Base-by-base conservation (phyloP, 2,888 invertebrate genomes). In the Alcis repandata region DNA sequence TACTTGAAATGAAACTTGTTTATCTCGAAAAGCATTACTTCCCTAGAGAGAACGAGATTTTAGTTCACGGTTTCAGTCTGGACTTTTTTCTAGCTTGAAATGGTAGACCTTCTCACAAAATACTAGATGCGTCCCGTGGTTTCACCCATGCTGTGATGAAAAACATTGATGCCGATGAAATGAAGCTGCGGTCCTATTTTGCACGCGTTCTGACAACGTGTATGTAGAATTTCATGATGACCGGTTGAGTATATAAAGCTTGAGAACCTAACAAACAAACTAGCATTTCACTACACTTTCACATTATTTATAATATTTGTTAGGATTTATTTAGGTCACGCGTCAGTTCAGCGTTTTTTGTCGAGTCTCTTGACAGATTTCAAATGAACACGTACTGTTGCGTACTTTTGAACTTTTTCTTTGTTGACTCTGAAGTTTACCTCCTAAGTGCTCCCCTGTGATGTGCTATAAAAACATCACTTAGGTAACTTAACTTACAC, bases 381-480 rank as follows among this genome's bases (percentile, higher is more conserved):
- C 54, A 56, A 64, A 64, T 51, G 54, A 54, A 15, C 49, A 56
- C 63, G 54, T 58, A 58, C 41, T 53, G 45, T 53, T 57, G 33
- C 54, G 54, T 62, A 57, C 56, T 65, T 49, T 48, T 66, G 49
- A 66, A 68, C 59, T 63, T 63, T 51, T 54, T 63, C 65, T 53
- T 63, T 63, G 67, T 67, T 51, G 54, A 53, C 52, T 49, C 17
- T 15, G 27, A 65, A 66, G 59, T 68, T 70, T 59, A 20, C 52
- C 43, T 45, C 52, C 20, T 63, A 64, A 64, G 64, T 62, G 59
- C 61, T 41, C 68, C 64, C 61, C 19, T 43, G 59, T 32, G 51
- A 60, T 57, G 64, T 59, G 46, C 40, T 63, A 36, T 63, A 52
- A 61, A 63, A 64, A 64, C 63, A 40, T 53, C 40, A 53, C 53